Evolutionary conservation across 2,113 vertebrate genomes (phyloP), one percentile per base, ranked within the genome.

Genomic region (Eubucco bourcierii): DNA sequence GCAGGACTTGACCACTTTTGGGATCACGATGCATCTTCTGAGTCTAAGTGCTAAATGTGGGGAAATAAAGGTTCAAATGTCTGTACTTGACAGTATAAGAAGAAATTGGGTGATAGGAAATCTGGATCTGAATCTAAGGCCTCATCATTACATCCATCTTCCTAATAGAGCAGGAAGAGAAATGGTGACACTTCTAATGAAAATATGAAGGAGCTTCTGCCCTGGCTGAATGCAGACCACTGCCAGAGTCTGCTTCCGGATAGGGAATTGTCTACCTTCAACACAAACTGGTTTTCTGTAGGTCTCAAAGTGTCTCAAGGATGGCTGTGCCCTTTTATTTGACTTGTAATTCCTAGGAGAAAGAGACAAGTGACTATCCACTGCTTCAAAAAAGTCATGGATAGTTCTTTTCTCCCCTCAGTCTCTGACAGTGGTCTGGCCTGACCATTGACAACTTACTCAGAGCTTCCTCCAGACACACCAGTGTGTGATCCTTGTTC

Each of bases 351-450:
- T 80, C 25, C 10, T 14, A 33, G 55, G 24, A 72, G 67, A 55
- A 34, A 41, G 46, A 46, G 20, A 58, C 29, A 61, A 13, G 6
- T 64, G 5, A 50, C 47, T 61, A 52, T 46, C 53, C 25, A 34
- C 34, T 60, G 44, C 63, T 75, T 68, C n/a, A 19, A 46, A 64
- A 74, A 87, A 74, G 41, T 14, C 20, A 18, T 5, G 7, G 44
- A 4, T 46, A 8, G 41, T 52, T 87, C 31, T 76, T 72, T 75
- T 23, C 24, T 81, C 5, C 1, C 1, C 0, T 0, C 27, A 10
- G 25, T 83, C 41, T 90, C 37, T 92, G 59, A 50, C 41, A 75
- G 46, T 31, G 55, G 53, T 37, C 25, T 82, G 78, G 15, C 33
- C 24, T 52, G 4, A 6, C 14, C 29, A 6, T 4, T 53, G 21